phyloP scores from a whole-genome alignment of 2,888 invertebrate genomes.

The Trisateles emortualis region DNA sequence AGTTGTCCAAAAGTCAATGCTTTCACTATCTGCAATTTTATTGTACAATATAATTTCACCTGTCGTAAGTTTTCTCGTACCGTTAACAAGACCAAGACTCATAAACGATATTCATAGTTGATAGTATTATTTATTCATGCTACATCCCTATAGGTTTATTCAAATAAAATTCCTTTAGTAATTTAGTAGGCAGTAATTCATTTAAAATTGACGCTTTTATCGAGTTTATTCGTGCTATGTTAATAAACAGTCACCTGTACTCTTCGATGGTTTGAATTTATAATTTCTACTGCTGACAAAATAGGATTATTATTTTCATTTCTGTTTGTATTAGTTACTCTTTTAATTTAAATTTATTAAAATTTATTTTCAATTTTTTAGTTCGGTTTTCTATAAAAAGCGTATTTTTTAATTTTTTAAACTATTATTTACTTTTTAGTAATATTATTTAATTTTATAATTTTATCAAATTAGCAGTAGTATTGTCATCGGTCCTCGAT shows the following conservation, averaged over 20 bases:
- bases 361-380: no score
- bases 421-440: no score
- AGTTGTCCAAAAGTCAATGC: not conserved
- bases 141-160: not conserved
- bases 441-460: no score
- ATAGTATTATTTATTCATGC: not conserved
- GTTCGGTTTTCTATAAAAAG: no score
- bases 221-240: constrained; percentile 15
- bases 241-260: constrained; percentile 31
- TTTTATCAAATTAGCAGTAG: no score
- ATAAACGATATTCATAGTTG: not conserved
- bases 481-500: no score
- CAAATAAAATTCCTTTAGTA: constrained; percentile 8
- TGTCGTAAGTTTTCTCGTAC: not conserved
- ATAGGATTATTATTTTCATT: no score
- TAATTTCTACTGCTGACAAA: constrained; percentile 7
- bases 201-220: constrained; percentile 26
- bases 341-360: no score
- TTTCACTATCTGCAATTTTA: not conserved
- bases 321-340: no score
- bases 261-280: not conserved
- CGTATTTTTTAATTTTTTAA: no score
- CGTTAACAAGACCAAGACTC: not conserved
- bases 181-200: constrained; percentile 13
- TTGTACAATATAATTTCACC: not conserved